These are phyloP conservation scores for Phyllotis vaccarum DNA, from an alignment of 2,797 vertebrate genomes.

Conservation along the genomic window DNA sequence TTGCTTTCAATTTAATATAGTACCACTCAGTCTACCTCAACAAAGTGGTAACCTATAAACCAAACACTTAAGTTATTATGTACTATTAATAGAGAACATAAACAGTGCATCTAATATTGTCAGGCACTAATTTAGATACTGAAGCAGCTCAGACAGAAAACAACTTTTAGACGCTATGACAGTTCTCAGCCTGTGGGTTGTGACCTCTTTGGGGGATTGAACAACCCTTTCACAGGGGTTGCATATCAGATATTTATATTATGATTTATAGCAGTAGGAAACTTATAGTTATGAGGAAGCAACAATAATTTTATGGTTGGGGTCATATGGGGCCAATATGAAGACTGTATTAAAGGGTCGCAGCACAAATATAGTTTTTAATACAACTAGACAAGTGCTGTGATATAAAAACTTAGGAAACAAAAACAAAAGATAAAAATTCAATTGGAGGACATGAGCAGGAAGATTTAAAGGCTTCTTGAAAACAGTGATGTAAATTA, in stretches of 20 bases:
- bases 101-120: not conserved
- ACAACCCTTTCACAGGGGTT: too few relatives aligned
- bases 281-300: too few relatives aligned
- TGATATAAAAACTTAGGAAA: not conserved
- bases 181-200: too few relatives aligned
- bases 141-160: not conserved
- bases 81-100: not conserved
- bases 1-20: not conserved
- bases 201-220: too few relatives aligned
- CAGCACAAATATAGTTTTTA: not conserved
- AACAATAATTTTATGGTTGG: too few relatives aligned
- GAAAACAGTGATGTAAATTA: not conserved
- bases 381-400: not conserved
- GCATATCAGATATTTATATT: too few relatives aligned
- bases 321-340: too few relatives aligned
- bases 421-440: not conserved
- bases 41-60: not conserved
- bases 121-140: not conserved
- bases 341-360: too few relatives aligned
- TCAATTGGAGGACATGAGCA: not conserved
- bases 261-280: too few relatives aligned
- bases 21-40: not conserved
- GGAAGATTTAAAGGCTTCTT: slow-evolving; percentile 28
- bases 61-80: not conserved
- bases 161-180: not conserved